Evolutionary conservation across 2,888 invertebrate species (phyloP).

Genomic region (Mamestra brassicae): DNA sequence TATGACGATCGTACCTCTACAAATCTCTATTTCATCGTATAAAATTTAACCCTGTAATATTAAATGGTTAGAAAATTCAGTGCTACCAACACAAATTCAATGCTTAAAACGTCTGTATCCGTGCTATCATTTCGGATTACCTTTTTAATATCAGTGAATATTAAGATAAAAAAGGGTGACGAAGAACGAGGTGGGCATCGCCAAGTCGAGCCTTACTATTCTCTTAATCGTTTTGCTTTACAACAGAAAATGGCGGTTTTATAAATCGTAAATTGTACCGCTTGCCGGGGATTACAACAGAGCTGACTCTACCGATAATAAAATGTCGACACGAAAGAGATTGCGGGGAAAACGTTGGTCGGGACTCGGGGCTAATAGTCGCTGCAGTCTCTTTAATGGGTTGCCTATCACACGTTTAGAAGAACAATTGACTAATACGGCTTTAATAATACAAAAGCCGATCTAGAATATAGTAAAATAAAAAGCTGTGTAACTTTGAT

Average conservation of each 20-base stretch:
- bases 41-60: slow-evolving; percentile 9
- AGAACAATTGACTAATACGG: slow-evolving; percentile 3
- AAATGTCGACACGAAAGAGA: slow-evolving; percentile 89
- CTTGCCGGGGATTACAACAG: slow-evolving; percentile 84
- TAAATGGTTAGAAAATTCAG: slow-evolving; percentile 30
- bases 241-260: slow-evolving; percentile 82
- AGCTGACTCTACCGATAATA: slow-evolving; percentile 87
- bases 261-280: slow-evolving; percentile 87
- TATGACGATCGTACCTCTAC: background rate
- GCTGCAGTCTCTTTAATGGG: slow-evolving; percentile 77
- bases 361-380: slow-evolving; percentile 78
- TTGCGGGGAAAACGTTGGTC: slow-evolving; percentile 77
- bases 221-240: slow-evolving; percentile 82
- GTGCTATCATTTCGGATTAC: slow-evolving; percentile 76
- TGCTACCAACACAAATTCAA: slow-evolving; percentile 55
- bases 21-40: background rate
- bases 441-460: background rate
- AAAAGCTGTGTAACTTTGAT: too few relatives aligned
- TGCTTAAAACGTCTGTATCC: slow-evolving; percentile 53
- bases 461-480: background rate
- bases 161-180: slow-evolving; percentile 75
- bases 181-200: slow-evolving; percentile 71
- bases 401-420: slow-evolving; percentile 72
- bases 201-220: slow-evolving; percentile 74
- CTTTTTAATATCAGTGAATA: slow-evolving; percentile 82